A percentile compares a stretch with the other conserved stretches of the same genome.
Evolutionary conservation across 2,797 vertebrate species (phyloP).

Genomic region (Acrocephalus scirpaceus): DNA sequence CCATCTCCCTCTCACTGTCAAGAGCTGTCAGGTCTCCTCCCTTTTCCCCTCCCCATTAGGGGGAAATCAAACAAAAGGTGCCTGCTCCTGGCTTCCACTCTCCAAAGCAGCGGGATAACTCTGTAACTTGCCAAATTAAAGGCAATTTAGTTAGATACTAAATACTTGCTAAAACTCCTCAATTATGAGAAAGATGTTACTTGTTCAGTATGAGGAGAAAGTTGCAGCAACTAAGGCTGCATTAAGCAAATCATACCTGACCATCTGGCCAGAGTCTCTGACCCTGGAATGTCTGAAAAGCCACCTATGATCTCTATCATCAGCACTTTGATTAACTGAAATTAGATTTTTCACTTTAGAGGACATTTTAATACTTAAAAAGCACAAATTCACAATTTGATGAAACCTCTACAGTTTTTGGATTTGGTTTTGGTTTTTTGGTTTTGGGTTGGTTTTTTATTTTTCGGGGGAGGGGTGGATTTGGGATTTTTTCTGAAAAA

Average conservation of each 20-base stretch:
- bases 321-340: background rate
- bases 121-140: background rate
- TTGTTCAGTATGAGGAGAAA: background rate
- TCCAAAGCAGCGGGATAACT: background rate
- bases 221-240: background rate
- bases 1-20: background rate
- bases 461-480: too few relatives aligned
- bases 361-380: background rate
- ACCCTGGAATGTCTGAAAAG: background rate
- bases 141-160: background rate
- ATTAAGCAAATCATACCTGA: background rate
- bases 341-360: background rate
- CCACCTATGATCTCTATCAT: fast-evolving
- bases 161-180: background rate
- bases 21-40: background rate
- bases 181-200: background rate
- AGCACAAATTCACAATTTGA: background rate
- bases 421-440: background rate
- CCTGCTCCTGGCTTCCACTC: background rate
- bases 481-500: background rate
- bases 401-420: background rate
- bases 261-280: background rate
- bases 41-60: background rate
- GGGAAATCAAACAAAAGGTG: background rate
- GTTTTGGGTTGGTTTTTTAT: background rate